phyloP scores from a whole-genome alignment of 2,888 invertebrate genomes.

The Dione juno region DNA sequence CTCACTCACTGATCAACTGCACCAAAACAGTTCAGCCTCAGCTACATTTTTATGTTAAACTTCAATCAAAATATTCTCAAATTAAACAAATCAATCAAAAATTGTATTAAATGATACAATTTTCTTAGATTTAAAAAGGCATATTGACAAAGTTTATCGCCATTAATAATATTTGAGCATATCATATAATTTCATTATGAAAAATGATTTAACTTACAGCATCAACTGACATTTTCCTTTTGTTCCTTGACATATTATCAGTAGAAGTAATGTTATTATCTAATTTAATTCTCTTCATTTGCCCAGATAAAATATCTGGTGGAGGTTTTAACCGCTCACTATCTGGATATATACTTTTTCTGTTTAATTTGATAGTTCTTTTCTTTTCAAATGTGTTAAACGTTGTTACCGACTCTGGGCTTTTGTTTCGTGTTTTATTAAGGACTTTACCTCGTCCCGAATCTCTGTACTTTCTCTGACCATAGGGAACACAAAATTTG shows the following conservation, averaged over 20 bases:
- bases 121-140: neutral
- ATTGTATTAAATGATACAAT: neutral
- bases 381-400: slow-evolving; percentile 48
- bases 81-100: slow-evolving; percentile 7
- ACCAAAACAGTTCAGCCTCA: neutral
- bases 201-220: slow-evolving; percentile 57
- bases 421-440: slow-evolving; percentile 64
- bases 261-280: slow-evolving; percentile 53
- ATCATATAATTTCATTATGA: neutral
- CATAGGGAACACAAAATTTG: slow-evolving; percentile 74
- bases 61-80: neutral
- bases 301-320: slow-evolving; percentile 66
- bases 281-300: slow-evolving; percentile 72
- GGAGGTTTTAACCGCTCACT: slow-evolving; percentile 66
- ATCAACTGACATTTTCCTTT: slow-evolving; percentile 69
- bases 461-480: slow-evolving; percentile 74
- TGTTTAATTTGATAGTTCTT: slow-evolving; percentile 43
- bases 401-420: slow-evolving; percentile 57
- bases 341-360: slow-evolving; percentile 49
- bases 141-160: neutral
- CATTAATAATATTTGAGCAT: neutral
- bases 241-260: slow-evolving; percentile 53
- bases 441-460: slow-evolving; percentile 69
- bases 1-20: too few relatives aligned
- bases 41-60: slow-evolving; percentile 5